Evolutionary conservation across 2,888 invertebrate genomes (phyloP).

Genomic region (Eurytoma adleriae): DNA sequence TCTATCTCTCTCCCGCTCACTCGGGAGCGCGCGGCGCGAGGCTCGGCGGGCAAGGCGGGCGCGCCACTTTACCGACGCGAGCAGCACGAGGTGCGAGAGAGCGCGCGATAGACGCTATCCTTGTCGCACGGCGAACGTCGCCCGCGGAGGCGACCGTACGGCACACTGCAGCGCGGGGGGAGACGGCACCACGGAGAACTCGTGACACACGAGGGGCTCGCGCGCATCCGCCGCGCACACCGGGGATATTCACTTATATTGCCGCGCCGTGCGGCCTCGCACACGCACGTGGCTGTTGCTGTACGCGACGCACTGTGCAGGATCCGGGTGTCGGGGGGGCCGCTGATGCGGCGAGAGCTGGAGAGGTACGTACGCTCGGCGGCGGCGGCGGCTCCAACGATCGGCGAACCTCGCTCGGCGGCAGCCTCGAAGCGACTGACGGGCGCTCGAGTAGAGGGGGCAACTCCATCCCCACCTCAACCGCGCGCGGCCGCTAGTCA

Average conservation of each 20-base stretch:
- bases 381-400: slow-evolving; percentile 6
- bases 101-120: slow-evolving; percentile 56
- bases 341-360: no score
- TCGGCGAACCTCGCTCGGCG: slow-evolving; percentile 62
- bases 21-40: not conserved
- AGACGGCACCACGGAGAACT: not conserved
- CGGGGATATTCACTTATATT: no score
- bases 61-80: slow-evolving; percentile 42
- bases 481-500: slow-evolving; percentile 40
- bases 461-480: slow-evolving; percentile 57
- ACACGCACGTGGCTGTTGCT: not conserved
- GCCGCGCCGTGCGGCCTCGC: not conserved
- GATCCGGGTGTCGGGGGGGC: no score
- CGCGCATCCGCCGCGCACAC: no score
- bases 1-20: not conserved
- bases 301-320: no score
- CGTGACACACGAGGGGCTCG: slow-evolving; percentile 18
- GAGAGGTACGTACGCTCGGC: not conserved
- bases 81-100: slow-evolving; percentile 58
- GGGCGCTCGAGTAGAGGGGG: slow-evolving; percentile 64
- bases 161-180: not conserved
- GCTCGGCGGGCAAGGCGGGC: slow-evolving; percentile 59
- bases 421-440: slow-evolving; percentile 73
- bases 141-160: not conserved
- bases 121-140: slow-evolving; percentile 55